These are phyloP conservation scores for Acronicta aceris DNA, from an alignment of 2,888 invertebrate species.

Conservation along the genomic window DNA sequence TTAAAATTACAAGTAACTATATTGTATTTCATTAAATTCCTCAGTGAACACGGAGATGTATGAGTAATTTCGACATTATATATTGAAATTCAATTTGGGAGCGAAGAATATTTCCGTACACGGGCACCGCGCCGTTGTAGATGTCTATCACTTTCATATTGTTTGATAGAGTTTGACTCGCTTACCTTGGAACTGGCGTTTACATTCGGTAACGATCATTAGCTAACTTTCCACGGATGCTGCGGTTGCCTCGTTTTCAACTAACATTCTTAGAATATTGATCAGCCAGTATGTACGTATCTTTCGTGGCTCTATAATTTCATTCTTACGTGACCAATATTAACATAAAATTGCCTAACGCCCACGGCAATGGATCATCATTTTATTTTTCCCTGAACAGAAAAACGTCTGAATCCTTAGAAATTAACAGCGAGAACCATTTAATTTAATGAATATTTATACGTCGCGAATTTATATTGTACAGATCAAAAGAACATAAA, in stretches of 20 bases:
- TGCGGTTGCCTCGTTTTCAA: conserved; percentile 20
- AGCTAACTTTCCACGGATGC: conserved; percentile 45
- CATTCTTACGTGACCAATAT: conserved; percentile 25
- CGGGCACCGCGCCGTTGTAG: conserved; percentile 49
- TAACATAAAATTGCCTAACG: conserved; percentile 37
- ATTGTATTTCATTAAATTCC: conserved; percentile 64
- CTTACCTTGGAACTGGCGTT: conserved; percentile 41
- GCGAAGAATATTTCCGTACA: conserved; percentile 59
- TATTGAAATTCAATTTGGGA: conserved; percentile 67
- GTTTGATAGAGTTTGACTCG: conserved; percentile 60
- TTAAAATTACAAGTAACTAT: conserved; percentile 55
- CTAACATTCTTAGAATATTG: conserved; percentile 38
- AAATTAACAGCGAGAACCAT: conserved; percentile 30
- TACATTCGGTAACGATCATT: conserved; percentile 52
- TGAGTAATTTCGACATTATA: conserved; percentile 56
- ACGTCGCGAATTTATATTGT: background rate
- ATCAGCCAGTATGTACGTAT: conserved; percentile 17
- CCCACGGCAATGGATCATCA: conserved; percentile 14
- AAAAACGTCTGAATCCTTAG: conserved; percentile 22
- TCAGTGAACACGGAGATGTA: conserved; percentile 54
- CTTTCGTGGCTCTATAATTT: background rate
- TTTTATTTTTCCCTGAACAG: conserved; percentile 11
- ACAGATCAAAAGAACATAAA: background rate
- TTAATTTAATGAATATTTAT: conserved; percentile 39
- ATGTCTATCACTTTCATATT: conserved; percentile 62